phyloP scores from a whole-genome alignment of 2,113 vertebrate species.

The Danionella cerebrum region DNA sequence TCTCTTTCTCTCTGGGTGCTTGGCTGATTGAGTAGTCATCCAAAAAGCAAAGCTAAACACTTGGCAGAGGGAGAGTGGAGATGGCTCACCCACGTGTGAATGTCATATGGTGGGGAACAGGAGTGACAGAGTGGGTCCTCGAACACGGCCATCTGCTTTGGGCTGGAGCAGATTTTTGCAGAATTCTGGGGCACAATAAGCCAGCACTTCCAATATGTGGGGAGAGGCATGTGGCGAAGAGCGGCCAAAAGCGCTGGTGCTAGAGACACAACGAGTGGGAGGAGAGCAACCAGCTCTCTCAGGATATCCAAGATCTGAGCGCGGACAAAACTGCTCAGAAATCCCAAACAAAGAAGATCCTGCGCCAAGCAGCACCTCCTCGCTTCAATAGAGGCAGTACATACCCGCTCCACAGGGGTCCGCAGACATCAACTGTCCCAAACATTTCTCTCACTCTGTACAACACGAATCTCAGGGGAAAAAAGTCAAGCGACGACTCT shows the following conservation, averaged over 20 bases:
- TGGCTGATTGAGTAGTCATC: conserved; percentile 59
- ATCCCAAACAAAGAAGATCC: conserved; percentile 36
- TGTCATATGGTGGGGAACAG: conserved; percentile 70
- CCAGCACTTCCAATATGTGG: conserved; percentile 60
- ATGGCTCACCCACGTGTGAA: conserved; percentile 61
- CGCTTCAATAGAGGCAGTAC: conserved; percentile 22
- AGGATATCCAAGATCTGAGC: conserved; percentile 35
- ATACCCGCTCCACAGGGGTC: conserved; percentile 7
- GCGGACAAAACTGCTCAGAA: conserved; percentile 15
- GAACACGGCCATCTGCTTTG: conserved; percentile 68
- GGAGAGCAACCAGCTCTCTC: conserved; percentile 32
- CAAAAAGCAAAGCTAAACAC: conserved; percentile 57
- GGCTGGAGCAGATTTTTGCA: conserved; percentile 67
- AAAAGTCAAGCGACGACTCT: background rate
- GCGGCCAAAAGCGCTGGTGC: conserved; percentile 49
- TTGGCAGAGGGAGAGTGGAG: conserved; percentile 54
- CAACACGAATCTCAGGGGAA: background rate
- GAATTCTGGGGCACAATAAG: conserved; percentile 66
- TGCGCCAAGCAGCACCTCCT: conserved; percentile 16
- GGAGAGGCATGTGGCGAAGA: conserved; percentile 32
- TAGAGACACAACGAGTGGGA: conserved; percentile 39
- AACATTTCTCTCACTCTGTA: background rate
- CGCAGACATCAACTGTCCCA: background rate
- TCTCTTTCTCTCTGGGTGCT: conserved; percentile 51
- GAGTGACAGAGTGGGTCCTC: conserved; percentile 59